Conservation (phyloP, 1,140 invertebrate genomes). For the Acromyrmex echinatior region DNA sequence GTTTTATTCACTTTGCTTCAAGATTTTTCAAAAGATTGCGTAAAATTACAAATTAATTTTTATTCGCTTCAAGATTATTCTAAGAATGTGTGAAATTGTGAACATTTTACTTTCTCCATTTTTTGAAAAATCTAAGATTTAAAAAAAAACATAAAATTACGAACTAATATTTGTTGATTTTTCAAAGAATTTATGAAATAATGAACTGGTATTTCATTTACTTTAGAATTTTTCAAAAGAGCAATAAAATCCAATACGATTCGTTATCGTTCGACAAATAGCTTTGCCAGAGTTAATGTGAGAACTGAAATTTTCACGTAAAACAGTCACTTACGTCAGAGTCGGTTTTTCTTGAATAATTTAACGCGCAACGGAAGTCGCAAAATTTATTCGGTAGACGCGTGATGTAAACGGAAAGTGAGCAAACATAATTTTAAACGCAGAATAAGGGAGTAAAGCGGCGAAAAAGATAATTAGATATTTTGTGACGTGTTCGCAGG, state of each 20-base stretch:
- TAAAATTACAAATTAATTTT: neutral
- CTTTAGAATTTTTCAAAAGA: neutral
- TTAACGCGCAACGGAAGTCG: neutral
- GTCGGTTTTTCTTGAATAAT: slow-evolving; percentile 10
- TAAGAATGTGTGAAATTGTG: neutral
- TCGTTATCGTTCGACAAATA: neutral
- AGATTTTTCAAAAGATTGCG: neutral
- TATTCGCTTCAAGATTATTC: neutral
- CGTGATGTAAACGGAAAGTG: neutral
- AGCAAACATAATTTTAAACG: neutral
- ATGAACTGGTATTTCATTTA: neutral
- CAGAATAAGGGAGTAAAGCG: neutral
- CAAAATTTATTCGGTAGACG: slow-evolving; percentile 1
- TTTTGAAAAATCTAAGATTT: no score
- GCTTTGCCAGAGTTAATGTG: neutral
- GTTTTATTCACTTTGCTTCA: neutral
- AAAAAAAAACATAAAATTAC: no score
- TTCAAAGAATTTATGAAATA: neutral
- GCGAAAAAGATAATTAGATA: neutral
- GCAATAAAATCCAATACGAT: neutral
- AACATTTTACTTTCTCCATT: no score
- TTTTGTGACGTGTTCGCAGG: neutral
- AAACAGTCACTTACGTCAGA: neutral
- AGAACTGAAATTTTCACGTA: neutral
- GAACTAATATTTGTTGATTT: neutral